Conservation (phyloP, 2,888 invertebrate species). For the Lithophane ornitopus region DNA sequence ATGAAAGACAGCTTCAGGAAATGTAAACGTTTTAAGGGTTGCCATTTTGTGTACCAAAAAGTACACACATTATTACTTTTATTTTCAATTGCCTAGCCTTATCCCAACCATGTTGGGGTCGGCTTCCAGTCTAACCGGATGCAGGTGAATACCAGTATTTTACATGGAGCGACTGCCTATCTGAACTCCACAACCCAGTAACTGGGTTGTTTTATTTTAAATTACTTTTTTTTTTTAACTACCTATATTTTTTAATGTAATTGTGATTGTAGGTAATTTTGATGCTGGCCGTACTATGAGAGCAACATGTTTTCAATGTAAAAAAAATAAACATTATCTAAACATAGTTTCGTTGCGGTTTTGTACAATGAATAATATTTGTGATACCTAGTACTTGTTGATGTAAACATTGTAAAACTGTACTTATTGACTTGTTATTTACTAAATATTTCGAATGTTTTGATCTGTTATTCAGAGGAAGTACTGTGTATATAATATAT, state of each 20-base stretch:
- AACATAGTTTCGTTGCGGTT: slow-evolving; percentile 38
- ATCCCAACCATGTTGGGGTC: no score
- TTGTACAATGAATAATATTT: slow-evolving; percentile 40
- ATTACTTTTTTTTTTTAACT: not conserved
- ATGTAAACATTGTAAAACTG: slow-evolving; percentile 42
- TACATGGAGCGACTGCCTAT: no score
- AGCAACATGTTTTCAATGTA: slow-evolving; percentile 43
- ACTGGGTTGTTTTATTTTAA: no score
- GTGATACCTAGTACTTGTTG: slow-evolving; percentile 10
- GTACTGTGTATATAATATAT: not conserved
- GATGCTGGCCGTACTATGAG: not conserved
- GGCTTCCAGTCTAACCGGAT: no score
- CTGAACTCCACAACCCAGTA: no score
- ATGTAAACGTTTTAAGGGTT: not conserved
- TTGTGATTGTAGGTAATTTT: not conserved
- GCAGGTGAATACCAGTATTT: no score
- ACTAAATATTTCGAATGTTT: slow-evolving; percentile 9
- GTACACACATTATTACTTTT: no score
- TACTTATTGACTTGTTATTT: slow-evolving; percentile 41
- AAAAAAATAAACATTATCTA: slow-evolving; percentile 27
- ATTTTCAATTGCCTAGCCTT: no score
- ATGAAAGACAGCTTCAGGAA: not conserved
- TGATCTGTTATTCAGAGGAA: slow-evolving; percentile 6
- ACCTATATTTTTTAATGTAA: not conserved
- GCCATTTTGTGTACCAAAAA: no score